Evolutionary conservation across 2,797 vertebrate genomes (phyloP).

Genomic region (Ibycter americanus): DNA sequence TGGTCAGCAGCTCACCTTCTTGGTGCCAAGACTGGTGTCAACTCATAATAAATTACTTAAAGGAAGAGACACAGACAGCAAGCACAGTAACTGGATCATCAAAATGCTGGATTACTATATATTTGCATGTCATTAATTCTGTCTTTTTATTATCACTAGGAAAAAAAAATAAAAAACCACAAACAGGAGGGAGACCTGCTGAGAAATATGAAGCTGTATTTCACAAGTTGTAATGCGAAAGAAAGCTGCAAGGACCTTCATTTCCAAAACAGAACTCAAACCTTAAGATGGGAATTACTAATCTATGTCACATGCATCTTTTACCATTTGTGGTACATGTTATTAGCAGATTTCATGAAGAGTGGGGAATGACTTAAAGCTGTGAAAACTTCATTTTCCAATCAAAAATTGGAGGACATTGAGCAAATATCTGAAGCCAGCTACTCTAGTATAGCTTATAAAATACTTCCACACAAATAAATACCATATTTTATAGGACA

Average conservation of each 20-base stretch:
- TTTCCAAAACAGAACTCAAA: neutral
- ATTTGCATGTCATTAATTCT: neutral
- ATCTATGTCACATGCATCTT: neutral
- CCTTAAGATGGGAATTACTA: neutral
- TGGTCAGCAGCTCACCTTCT: neutral
- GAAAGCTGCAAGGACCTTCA: neutral
- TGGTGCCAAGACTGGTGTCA: neutral
- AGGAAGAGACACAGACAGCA: neutral
- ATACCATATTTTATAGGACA: neutral
- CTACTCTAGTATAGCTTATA: neutral
- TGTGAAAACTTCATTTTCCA: neutral
- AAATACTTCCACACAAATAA: neutral
- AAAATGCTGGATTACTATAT: neutral
- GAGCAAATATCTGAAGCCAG: neutral
- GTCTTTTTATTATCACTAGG: neutral
- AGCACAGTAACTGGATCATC: neutral
- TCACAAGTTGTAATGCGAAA: neutral
- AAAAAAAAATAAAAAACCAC: neutral
- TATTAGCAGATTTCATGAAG: neutral
- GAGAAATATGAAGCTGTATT: neutral
- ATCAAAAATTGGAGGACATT: neutral
- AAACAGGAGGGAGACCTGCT: neutral
- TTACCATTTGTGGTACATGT: neutral
- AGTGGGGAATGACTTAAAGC: neutral
- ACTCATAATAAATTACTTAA: slow-evolving; percentile 25